These are phyloP conservation scores for Exephanes ischioxanthus DNA, from an alignment of 2,888 invertebrate species.

Conservation along the genomic window DNA sequence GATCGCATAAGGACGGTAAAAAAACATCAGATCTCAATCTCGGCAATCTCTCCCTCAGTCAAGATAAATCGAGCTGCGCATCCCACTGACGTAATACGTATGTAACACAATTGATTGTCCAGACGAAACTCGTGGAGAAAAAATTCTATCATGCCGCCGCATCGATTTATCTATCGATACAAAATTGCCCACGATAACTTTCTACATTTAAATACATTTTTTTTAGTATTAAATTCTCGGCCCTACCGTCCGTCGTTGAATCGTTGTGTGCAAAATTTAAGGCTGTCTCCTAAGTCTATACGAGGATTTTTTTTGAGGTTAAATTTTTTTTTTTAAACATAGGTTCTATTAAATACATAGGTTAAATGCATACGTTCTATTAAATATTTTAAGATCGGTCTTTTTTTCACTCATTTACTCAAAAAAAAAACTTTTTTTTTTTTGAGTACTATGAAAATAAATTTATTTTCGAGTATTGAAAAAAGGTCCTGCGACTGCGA, in stretches of 20 bases:
- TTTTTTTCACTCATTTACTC: no score
- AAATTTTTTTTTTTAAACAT: no score
- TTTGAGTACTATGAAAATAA: no score
- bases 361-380: no score
- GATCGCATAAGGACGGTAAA: background rate
- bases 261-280: background rate
- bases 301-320: no score
- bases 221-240: background rate
- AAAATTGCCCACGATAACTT: background rate
- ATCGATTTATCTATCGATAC: background rate
- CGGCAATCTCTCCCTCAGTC: background rate
- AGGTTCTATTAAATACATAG: no score
- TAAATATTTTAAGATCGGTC: no score
- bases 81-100: background rate
- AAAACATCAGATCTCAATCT: background rate
- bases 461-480: no score
- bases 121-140: background rate
- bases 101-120: background rate
- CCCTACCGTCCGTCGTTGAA: background rate
- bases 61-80: background rate
- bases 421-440: no score
- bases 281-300: no score
- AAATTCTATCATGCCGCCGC: background rate
- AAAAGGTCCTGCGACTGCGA: no score
- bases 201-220: background rate